phyloP scores from a whole-genome alignment of 2,797 vertebrate genomes.

The Orestias chungarensis region DNA sequence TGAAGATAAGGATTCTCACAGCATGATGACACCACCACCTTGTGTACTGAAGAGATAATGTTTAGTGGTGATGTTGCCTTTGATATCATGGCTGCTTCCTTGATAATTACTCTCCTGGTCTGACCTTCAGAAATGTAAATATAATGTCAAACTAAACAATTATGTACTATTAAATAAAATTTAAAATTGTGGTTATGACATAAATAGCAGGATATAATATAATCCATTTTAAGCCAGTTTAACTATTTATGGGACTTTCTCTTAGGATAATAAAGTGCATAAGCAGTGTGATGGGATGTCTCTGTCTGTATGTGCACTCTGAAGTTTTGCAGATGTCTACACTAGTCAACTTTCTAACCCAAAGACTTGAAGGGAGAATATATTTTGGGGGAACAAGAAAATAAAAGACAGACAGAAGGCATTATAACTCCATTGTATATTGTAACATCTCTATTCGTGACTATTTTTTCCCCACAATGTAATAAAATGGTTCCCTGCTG shows the following conservation, averaged over 20 bases:
- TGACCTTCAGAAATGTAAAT: no score
- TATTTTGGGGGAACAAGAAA: constrained; percentile 23
- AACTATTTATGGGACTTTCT: neutral
- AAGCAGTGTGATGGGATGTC: neutral
- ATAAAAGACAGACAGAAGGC: neutral
- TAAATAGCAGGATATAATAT: no score
- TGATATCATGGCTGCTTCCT: neutral
- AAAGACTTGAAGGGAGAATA: neutral
- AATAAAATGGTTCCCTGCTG: neutral
- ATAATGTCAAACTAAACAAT: no score
- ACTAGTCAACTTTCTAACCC: neutral
- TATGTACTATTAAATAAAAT: no score
- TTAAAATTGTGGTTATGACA: no score
- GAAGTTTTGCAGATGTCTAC: neutral
- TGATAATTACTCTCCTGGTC: no score
- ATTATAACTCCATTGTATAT: neutral
- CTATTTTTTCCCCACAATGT: neutral
- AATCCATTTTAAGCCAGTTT: neutral
- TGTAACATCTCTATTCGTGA: neutral
- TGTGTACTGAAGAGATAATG: no score
- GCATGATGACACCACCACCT: no score
- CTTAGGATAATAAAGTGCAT: neutral
- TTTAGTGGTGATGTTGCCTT: no score
- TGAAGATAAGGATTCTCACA: no score
- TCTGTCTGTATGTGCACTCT: neutral